Conservation (phyloP, 2,113 vertebrate species). For the Bos indicus region DNA sequence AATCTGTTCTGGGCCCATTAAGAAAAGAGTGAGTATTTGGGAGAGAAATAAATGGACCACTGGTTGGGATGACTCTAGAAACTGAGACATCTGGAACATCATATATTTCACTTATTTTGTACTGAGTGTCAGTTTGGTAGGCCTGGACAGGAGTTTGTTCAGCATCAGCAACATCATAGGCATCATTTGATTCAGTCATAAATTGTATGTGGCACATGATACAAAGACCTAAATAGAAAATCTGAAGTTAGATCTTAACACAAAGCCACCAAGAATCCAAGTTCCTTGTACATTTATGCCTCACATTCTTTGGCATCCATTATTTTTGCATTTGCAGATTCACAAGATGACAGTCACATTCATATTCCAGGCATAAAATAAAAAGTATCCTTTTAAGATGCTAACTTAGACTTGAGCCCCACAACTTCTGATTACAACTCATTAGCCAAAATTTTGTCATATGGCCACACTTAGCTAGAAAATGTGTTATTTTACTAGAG, state of each 20-base stretch:
- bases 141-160: not conserved
- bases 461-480: not conserved
- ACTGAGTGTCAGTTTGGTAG: not conserved
- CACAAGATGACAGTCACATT: not conserved
- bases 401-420: not conserved
- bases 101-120: not conserved
- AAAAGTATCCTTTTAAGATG: not conserved
- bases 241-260: not conserved
- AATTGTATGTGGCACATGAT: not conserved
- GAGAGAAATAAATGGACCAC: not conserved
- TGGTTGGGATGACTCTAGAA: not conserved
- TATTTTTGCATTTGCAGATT: not conserved
- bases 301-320: not conserved
- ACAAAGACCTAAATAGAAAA: not conserved
- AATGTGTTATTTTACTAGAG: not conserved
- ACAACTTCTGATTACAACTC: not conserved
- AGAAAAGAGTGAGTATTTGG: not conserved
- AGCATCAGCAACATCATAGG: not conserved
- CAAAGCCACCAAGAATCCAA: not conserved
- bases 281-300: not conserved
- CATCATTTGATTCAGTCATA: not conserved
- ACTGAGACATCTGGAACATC: not conserved
- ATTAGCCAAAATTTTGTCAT: not conserved
- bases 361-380: not conserved
- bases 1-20: not conserved